These are phyloP conservation scores for Caenorhabditis brenneri DNA, from an alignment of 1,140 invertebrate genomes.

Conservation along the genomic window DNA sequence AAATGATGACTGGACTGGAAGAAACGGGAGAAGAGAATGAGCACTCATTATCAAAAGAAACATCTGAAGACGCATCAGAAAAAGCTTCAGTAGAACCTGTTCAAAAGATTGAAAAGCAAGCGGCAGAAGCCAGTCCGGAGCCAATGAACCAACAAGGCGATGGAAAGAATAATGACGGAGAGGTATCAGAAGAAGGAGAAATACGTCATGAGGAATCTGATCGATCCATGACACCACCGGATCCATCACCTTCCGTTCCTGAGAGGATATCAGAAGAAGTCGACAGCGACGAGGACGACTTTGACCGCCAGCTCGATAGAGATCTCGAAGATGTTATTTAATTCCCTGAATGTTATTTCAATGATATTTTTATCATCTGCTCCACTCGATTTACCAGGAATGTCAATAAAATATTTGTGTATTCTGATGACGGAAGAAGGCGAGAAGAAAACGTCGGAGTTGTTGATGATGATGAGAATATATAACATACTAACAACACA, in stretches of 20 bases:
- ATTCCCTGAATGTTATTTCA: neutral
- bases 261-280: neutral
- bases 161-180: neutral
- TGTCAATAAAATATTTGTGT: neutral
- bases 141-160: neutral
- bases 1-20: too few relatives aligned
- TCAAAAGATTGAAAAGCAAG: neutral
- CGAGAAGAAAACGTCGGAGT: neutral
- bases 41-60: too few relatives aligned
- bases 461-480: constrained; percentile 8
- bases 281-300: constrained; percentile 5
- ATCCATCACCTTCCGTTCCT: neutral
- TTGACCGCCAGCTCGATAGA: neutral
- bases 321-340: constrained; percentile 20
- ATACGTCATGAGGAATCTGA: neutral
- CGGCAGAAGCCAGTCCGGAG: neutral
- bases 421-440: neutral
- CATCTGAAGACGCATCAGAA: neutral
- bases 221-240: neutral
- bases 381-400: neutral
- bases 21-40: too few relatives aligned
- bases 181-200: neutral
- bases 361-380: too few relatives aligned
- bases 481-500: neutral
- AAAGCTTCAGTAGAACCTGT: neutral